A percentile compares a stretch with the other conserved stretches of the same genome.
phyloP scores from a whole-genome alignment of 2,113 vertebrate species.

The Ondatra zibethicus region DNA sequence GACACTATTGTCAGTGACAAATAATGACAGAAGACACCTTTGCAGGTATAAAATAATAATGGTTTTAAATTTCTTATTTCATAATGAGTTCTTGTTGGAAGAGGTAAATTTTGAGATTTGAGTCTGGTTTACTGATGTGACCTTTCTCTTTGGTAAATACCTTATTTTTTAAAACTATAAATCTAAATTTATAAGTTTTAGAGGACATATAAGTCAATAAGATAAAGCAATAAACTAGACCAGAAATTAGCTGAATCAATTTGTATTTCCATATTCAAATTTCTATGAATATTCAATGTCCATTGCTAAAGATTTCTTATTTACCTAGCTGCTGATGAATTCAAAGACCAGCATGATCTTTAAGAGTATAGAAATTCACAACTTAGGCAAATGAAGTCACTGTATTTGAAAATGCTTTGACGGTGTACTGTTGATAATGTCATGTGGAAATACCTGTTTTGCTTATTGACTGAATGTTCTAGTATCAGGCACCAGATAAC shows the following conservation, averaged over 20 bases:
- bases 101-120: background rate
- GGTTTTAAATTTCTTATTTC: background rate
- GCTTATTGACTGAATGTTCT: background rate
- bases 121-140: background rate
- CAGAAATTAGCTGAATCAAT: background rate
- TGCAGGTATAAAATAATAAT: background rate
- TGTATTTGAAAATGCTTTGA: background rate
- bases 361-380: background rate
- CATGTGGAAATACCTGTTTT: background rate
- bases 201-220: background rate
- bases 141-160: background rate
- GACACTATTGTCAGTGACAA: slow-evolving; percentile 23
- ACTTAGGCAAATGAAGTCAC: background rate
- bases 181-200: background rate
- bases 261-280: background rate
- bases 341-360: background rate
- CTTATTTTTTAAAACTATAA: background rate
- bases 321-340: background rate
- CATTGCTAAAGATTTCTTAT: background rate
- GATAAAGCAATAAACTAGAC: background rate
- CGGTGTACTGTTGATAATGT: background rate
- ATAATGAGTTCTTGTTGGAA: background rate
- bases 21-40: background rate
- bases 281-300: background rate
- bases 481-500: background rate